phyloP scores from a whole-genome alignment of 2,888 invertebrate species.

The Willowsia nigromaculata region DNA sequence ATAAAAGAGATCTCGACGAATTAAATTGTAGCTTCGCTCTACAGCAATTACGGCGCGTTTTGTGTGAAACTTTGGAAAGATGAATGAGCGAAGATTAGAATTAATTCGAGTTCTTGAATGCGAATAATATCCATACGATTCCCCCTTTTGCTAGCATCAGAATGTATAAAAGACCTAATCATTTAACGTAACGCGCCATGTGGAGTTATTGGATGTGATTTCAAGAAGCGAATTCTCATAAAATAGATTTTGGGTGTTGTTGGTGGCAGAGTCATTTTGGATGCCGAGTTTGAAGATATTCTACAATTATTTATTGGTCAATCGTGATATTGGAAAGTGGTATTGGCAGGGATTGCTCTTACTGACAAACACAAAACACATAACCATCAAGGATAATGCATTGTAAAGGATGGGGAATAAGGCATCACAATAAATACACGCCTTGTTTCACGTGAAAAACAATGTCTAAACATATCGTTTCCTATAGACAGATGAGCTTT shows the following conservation, averaged over 20 bases:
- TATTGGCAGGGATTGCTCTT: slow-evolving; percentile 54
- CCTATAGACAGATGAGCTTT: neutral
- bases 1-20: slow-evolving; percentile 8
- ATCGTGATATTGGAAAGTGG: slow-evolving; percentile 67
- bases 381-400: slow-evolving; percentile 48
- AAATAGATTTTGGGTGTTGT: slow-evolving; percentile 51
- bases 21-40: neutral
- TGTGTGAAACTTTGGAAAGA: neutral
- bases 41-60: neutral
- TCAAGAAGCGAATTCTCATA: neutral
- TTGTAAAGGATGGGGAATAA: slow-evolving; percentile 35
- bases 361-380: slow-evolving; percentile 25
- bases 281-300: slow-evolving; percentile 23
- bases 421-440: neutral
- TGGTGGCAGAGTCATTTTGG: neutral
- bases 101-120: slow-evolving; percentile 49
- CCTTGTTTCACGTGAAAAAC: neutral
- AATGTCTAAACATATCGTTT: neutral
- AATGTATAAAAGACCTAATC: neutral
- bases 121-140: slow-evolving; percentile 43
- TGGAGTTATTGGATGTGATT: neutral
- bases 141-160: neutral
- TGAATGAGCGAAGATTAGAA: slow-evolving; percentile 39
- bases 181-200: neutral
- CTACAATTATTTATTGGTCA: slow-evolving; percentile 68